phyloP scores from a whole-genome alignment of 2,797 vertebrate genomes.

The Melopsittacus undulatus region DNA sequence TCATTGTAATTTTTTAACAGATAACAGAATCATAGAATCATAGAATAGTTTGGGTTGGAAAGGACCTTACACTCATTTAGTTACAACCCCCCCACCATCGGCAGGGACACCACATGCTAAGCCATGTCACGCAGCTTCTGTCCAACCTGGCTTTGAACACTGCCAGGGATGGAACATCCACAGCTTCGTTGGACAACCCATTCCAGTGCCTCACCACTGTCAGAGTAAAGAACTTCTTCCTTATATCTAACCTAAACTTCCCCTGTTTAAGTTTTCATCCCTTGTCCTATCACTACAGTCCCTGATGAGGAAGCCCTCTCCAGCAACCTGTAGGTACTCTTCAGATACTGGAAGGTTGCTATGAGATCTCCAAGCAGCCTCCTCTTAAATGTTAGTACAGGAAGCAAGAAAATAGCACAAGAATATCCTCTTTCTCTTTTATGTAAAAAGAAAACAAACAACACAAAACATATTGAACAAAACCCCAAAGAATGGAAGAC shows the following conservation, averaged over 20 bases:
- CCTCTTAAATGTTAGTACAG: neutral
- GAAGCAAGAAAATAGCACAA: neutral
- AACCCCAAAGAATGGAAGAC: fast-evolving
- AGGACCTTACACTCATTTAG: too few relatives aligned
- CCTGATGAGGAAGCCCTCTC: neutral
- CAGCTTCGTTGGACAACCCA: too few relatives aligned
- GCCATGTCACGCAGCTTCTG: too few relatives aligned
- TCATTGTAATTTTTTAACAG: neutral
- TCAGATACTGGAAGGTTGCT: neutral
- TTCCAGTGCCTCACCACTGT: too few relatives aligned
- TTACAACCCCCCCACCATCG: too few relatives aligned
- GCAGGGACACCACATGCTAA: too few relatives aligned
- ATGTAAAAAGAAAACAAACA: neutral
- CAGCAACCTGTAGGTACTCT: neutral
- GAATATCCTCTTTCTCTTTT: neutral
- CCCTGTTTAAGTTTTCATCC: neutral
- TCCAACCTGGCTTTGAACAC: too few relatives aligned
- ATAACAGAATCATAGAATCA: neutral
- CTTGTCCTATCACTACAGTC: neutral
- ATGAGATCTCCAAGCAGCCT: neutral
- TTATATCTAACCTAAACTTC: neutral
- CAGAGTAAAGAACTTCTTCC: too few relatives aligned
- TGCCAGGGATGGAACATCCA: too few relatives aligned
- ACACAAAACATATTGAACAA: neutral
- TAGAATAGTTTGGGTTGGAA: neutral